Evolutionary conservation across 2,888 invertebrate genomes (phyloP).

Genomic region (Gisinianus flammeolus): DNA sequence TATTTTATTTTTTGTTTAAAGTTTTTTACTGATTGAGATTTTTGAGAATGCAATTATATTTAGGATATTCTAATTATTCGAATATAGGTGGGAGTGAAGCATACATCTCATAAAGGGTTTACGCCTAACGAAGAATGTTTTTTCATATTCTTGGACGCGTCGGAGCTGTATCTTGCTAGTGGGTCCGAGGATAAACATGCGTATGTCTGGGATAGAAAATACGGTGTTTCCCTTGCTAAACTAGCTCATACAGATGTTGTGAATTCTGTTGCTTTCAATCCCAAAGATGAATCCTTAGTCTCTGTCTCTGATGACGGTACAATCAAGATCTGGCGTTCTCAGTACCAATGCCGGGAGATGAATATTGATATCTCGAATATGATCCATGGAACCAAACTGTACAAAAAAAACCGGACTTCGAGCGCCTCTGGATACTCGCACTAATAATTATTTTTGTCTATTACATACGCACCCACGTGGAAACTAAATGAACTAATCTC

Average conservation of each 20-base stretch:
- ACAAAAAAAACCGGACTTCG: no score
- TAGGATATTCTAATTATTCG: conserved; percentile 24
- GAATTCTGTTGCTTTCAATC: conserved; percentile 85
- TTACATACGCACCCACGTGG: no score
- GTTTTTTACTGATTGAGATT: no score
- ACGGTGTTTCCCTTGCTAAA: conserved; percentile 76
- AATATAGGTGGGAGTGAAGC: conserved; percentile 72
- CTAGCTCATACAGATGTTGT: conserved; percentile 80
- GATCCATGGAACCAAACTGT: conserved; percentile 44
- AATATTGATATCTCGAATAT: conserved; percentile 29
- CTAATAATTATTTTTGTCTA: no score
- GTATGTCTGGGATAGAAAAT: conserved; percentile 77
- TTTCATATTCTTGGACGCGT: conserved; percentile 83
- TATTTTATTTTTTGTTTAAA: not conserved
- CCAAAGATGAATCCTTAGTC: conserved; percentile 77
- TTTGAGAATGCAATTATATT: not conserved
- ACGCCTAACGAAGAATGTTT: conserved; percentile 85
- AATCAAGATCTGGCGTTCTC: conserved; percentile 62
- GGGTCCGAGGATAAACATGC: conserved; percentile 76
- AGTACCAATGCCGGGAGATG: conserved; percentile 42
- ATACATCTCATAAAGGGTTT: conserved; percentile 79
- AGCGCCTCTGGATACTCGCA: no score
- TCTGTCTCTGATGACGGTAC: conserved; percentile 82
- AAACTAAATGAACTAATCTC: no score
- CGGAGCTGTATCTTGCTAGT: conserved; percentile 81